These are phyloP conservation scores for Laticauda colubrina DNA, from an alignment of 2,113 vertebrate species.

Conservation along the genomic window DNA sequence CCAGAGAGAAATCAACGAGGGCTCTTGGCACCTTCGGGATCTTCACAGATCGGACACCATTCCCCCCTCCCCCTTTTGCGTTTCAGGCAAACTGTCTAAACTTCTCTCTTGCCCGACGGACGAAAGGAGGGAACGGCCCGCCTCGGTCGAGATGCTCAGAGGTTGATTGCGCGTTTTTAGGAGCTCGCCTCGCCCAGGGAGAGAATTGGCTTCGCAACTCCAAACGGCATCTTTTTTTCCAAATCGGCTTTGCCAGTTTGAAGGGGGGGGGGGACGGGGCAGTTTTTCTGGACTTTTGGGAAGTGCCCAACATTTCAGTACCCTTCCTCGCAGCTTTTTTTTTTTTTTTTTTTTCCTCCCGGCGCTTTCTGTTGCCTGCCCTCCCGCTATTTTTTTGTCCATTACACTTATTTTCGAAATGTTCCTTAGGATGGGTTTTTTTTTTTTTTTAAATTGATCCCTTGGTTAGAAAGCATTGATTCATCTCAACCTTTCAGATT, in stretches of 20 bases:
- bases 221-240: not conserved
- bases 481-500: not conserved
- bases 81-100: not conserved
- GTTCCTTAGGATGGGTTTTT: not conserved
- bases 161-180: not conserved
- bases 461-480: not conserved
- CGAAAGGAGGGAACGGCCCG: not conserved
- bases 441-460: not conserved
- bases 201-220: not conserved
- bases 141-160: not conserved
- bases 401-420: not conserved
- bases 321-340: not conserved
- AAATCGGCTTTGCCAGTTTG: not conserved
- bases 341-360: too few species aligned
- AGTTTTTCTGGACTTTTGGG: not conserved
- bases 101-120: not conserved
- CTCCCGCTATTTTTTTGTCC: not conserved
- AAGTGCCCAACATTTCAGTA: not conserved
- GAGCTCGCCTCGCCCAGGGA: not conserved
- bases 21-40: not conserved
- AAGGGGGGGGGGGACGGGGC: accelerated
- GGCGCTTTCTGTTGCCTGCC: not conserved
- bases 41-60: not conserved
- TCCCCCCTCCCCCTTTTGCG: not conserved
- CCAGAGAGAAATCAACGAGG: too few species aligned